These are phyloP conservation scores for Tetragonisca angustula DNA, from an alignment of 2,888 invertebrate species.

Conservation along the genomic window DNA sequence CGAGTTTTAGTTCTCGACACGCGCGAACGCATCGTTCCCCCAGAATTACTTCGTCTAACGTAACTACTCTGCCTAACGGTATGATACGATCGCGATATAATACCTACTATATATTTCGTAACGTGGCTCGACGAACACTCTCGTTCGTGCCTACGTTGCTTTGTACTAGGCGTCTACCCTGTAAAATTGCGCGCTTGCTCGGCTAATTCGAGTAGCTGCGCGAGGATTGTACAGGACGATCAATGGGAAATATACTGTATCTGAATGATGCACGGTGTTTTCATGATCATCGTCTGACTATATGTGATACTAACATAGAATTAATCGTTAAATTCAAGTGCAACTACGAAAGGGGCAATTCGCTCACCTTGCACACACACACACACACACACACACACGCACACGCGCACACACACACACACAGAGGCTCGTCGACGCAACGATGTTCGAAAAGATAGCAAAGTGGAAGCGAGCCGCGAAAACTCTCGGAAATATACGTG, in stretches of 20 bases:
- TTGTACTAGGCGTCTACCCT: conserved; percentile 49
- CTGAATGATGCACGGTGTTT: background rate
- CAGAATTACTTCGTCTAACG: conserved; percentile 21
- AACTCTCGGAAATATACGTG: background rate
- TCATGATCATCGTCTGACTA: background rate
- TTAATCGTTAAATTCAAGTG: background rate
- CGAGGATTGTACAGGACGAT: background rate
- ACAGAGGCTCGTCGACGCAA: background rate
- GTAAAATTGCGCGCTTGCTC: background rate
- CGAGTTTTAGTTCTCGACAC: conserved; percentile 2
- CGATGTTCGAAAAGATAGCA: background rate
- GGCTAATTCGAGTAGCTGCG: background rate
- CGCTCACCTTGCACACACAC: background rate
- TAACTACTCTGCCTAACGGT: conserved; percentile 27
- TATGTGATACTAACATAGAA: background rate
- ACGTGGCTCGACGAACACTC: background rate
- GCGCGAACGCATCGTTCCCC: conserved; percentile 8
- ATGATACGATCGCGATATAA: background rate
- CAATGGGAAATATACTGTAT: background rate
- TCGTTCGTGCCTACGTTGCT: conserved; percentile 11
- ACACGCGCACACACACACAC: background rate
- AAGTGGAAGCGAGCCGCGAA: background rate
- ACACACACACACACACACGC: too few relatives aligned
- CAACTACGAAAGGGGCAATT: background rate
- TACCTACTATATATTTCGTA: conserved; percentile 1